These are phyloP conservation scores for Acropternis orthonyx DNA, from an alignment of 2,797 vertebrate species.

Conservation along the genomic window DNA sequence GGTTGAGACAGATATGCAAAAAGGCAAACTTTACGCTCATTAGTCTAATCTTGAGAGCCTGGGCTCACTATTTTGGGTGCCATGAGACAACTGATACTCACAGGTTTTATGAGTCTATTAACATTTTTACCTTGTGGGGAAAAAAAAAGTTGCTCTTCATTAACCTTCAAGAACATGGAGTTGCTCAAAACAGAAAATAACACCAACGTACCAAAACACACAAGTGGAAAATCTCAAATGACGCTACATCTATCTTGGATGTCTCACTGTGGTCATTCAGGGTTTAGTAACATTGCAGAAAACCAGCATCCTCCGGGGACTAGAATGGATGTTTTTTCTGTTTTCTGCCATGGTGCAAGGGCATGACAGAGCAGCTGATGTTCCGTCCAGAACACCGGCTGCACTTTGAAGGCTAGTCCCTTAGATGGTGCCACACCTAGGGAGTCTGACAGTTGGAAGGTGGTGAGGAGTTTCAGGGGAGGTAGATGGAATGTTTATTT, in stretches of 20 bases:
- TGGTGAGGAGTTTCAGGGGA: neutral
- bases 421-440: neutral
- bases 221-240: neutral
- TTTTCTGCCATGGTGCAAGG: neutral
- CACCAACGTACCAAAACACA: neutral
- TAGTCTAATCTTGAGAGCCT: neutral
- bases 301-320: neutral
- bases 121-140: neutral
- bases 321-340: neutral
- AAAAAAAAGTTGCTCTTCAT: accelerated
- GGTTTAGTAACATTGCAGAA: neutral
- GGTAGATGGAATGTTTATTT: neutral
- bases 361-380: neutral
- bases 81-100: neutral
- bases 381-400: neutral
- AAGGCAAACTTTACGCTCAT: neutral
- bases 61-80: neutral
- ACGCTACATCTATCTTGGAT: neutral
- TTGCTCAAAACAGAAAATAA: neutral
- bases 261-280: neutral
- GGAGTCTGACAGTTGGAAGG: neutral
- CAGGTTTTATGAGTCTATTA: neutral
- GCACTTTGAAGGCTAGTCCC: neutral
- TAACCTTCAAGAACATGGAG: neutral
- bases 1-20: neutral